Percentiles rank a stretch among this genome's conserved stretches.
Conservation (phyloP, 2,797 vertebrate genomes). For the Melanotaenia parkinsoni region DNA sequence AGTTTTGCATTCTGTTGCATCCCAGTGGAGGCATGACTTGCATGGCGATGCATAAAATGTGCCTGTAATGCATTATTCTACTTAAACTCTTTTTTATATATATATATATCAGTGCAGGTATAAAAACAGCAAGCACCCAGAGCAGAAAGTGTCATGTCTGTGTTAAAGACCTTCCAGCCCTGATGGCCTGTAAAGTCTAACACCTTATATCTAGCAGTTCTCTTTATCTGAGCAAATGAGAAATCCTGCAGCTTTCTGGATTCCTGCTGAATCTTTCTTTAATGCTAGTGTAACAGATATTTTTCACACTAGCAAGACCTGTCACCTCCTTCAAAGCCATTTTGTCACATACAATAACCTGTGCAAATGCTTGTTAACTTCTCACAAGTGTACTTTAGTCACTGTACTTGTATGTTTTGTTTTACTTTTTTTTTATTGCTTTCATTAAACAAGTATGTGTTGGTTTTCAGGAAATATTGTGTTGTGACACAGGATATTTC, state of each 20-base stretch:
- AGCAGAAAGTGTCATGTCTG: slow-evolving; percentile 26
- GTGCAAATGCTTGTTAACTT: background rate
- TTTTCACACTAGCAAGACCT: slow-evolving; percentile 23
- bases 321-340: slow-evolving; percentile 5
- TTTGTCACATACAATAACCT: slow-evolving; percentile 18
- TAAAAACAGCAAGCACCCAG: slow-evolving; percentile 24
- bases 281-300: slow-evolving; percentile 20
- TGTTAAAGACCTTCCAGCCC: slow-evolving; percentile 27
- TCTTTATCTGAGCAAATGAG: slow-evolving; percentile 45
- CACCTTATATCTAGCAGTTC: slow-evolving; percentile 25
- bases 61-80: slow-evolving; percentile 27
- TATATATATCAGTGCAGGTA: slow-evolving; percentile 8
- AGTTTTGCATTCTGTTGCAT: slow-evolving; percentile 46
- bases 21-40: slow-evolving; percentile 25
- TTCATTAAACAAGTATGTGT: slow-evolving; percentile 4
- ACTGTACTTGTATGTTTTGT: background rate
- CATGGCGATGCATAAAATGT: slow-evolving; percentile 55
- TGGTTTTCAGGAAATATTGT: background rate
- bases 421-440: background rate
- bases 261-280: slow-evolving; percentile 11
- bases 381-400: slow-evolving; percentile 3
- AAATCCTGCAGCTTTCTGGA: slow-evolving; percentile 29
- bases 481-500: slow-evolving; percentile 12
- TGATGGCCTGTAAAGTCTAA: slow-evolving; percentile 23
- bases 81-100: slow-evolving; percentile 25